Conservation (phyloP, 2,113 vertebrate genomes). For the Indri indri region DNA sequence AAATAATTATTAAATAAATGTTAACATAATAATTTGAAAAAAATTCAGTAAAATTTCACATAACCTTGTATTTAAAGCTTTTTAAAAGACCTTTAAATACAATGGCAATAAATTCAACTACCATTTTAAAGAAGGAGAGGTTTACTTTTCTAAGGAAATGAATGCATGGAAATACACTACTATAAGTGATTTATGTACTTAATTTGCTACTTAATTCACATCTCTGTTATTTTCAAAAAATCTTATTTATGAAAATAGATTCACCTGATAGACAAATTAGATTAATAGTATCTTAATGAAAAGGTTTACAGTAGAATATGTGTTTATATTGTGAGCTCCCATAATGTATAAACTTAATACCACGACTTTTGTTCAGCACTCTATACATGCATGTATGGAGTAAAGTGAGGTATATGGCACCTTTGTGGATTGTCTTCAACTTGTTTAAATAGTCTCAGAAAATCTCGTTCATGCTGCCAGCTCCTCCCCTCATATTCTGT, state of each 20-base stretch:
- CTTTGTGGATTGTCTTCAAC: background rate
- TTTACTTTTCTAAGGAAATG: constrained; percentile 8
- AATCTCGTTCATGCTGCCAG: background rate
- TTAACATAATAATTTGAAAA: constrained; percentile 23
- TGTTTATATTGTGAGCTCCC: constrained; percentile 2
- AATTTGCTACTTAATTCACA: constrained; percentile 4
- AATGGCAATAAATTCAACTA: background rate
- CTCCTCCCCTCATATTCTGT: background rate
- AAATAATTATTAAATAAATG: constrained; percentile 24
- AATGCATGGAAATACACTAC: background rate
- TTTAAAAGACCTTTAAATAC: background rate
- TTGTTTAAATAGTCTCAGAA: background rate
- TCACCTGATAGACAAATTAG: constrained; percentile 2
- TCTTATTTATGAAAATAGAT: constrained; percentile 4
- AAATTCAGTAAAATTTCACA: background rate
- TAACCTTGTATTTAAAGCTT: constrained; percentile 17
- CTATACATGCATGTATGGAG: background rate
- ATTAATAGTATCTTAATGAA: background rate
- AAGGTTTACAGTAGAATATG: background rate
- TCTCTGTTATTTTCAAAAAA: constrained; percentile 27
- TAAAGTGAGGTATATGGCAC: background rate
- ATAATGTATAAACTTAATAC: background rate
- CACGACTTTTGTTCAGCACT: background rate
- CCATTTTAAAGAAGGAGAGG: background rate
- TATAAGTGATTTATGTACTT: constrained; percentile 3